Base-by-base conservation (phyloP, 2,113 vertebrate genomes). In the Ornithorhynchus anatinus region DNA sequence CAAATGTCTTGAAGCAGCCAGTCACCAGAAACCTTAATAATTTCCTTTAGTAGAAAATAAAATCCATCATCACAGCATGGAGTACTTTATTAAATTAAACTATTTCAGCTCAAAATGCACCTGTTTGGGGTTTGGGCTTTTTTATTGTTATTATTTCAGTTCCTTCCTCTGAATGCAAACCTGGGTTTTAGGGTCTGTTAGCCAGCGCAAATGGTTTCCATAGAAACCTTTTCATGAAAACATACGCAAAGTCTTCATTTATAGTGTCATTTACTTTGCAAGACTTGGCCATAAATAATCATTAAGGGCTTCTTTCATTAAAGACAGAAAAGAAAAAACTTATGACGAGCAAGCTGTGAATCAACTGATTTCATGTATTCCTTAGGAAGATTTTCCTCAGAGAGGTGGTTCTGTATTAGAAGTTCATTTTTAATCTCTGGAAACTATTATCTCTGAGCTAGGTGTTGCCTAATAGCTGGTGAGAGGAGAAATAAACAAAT, bases 121-220 rank as follows among this genome's bases (percentile, higher is more conserved):
- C n/a, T n/a, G n/a, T n/a, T n/a, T n/a, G n/a, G n/a, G n/a, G n/a
- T n/a, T n/a, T n/a, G n/a, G n/a, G n/a, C n/a, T 60, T 40, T 27
- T 64, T 75, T 57, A 23, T 20, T 43, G 48, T 56, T 63, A 52
- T 77, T 48, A 37, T 65, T 65, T 72, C 15, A 62, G 35, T 48
- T 12, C 52, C 66, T 67, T 57, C 17, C 39, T 65, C 22, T 48
- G n/a, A 40, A 31, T 71, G n/a, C 19, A 59, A 66, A 27, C 35
- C 27, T 42, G 45, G 51, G 19, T 42, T 29, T 44, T 59, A 50
- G 47, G 32, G 20, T 17, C 10, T 29, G 42, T 58, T 56, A 69
- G 22, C 27, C n/a, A 64, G 44, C 19, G 57, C 42, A 43, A 61
- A 60, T 12, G 0, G 37, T 80, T 85, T 67, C 60, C 70, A 39